Evolutionary conservation across 2,113 vertebrate genomes (phyloP).

Genomic region (Brienomyrus longianalis): DNA sequence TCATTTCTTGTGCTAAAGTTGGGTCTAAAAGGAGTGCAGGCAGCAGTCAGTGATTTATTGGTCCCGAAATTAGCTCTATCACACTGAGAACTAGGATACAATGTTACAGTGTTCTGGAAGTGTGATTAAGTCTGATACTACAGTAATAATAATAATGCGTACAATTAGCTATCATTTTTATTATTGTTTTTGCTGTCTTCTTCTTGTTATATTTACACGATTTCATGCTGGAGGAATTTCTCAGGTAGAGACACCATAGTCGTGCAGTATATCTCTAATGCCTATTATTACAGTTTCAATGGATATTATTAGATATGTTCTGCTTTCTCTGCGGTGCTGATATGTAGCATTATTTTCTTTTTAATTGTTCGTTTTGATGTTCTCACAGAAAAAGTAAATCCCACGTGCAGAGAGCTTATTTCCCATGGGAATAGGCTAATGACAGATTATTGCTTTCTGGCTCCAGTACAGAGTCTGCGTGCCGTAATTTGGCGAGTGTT

Average conservation of each 20-base stretch:
- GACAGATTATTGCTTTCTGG: not conserved
- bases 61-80: not conserved
- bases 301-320: not conserved
- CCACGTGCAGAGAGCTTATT: not conserved
- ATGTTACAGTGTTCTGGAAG: not conserved
- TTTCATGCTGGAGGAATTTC: not conserved
- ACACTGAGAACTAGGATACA: not conserved
- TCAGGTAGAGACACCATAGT: not conserved
- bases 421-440: not conserved
- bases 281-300: not conserved
- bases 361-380: conserved; percentile 18
- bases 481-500: conserved; percentile 60
- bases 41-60: not conserved
- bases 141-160: not conserved
- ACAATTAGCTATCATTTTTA: not conserved
- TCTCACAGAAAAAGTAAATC: not conserved
- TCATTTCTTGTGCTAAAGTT: not conserved
- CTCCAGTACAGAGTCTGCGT: not conserved
- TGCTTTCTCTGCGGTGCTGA: not conserved
- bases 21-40: not conserved
- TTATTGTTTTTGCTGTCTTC: not conserved
- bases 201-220: not conserved
- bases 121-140: not conserved
- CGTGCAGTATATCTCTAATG: not conserved
- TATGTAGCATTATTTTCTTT: not conserved